These are phyloP conservation scores for Taeniopygia guttata DNA, from an alignment of 2,797 vertebrate genomes.

Conservation along the genomic window DNA sequence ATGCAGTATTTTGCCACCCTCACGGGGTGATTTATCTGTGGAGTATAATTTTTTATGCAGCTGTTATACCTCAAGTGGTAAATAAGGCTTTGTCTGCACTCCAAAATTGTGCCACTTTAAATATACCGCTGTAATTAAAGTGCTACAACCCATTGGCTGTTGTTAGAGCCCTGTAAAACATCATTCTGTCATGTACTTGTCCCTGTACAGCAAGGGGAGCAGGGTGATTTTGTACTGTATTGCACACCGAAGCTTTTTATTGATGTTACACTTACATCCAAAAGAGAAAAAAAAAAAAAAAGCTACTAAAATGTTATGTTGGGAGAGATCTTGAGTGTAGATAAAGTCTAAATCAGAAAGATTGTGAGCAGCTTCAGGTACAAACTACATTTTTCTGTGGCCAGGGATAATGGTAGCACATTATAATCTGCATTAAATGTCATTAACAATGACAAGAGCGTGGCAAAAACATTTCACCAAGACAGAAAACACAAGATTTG, in stretches of 20 bases:
- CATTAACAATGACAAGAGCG: neutral
- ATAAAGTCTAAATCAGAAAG: neutral
- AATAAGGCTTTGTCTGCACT: slow-evolving; percentile 16
- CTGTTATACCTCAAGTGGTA: slow-evolving; percentile 24
- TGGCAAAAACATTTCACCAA: neutral
- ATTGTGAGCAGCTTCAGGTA: neutral
- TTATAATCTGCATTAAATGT: neutral
- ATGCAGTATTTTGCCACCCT: neutral
- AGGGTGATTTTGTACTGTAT: neutral
- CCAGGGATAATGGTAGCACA: neutral
- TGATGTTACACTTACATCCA: neutral
- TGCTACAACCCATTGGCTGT: neutral
- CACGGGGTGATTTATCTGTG: neutral
- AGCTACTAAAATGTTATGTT: neutral
- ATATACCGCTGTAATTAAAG: slow-evolving; percentile 23
- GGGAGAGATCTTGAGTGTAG: neutral
- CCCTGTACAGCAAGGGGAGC: neutral
- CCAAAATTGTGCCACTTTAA: slow-evolving; percentile 28
- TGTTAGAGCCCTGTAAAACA: slow-evolving; percentile 27
- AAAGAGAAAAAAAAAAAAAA: neutral
- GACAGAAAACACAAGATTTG: neutral
- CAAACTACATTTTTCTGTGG: neutral
- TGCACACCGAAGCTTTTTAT: neutral
- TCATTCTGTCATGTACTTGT: neutral
- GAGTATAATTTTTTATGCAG: slow-evolving; percentile 29